A percentile compares a stretch with the other conserved stretches of the same genome.
Conservation (phyloP, 2,113 vertebrate species). For the Tetraodon nigroviridis region DNA sequence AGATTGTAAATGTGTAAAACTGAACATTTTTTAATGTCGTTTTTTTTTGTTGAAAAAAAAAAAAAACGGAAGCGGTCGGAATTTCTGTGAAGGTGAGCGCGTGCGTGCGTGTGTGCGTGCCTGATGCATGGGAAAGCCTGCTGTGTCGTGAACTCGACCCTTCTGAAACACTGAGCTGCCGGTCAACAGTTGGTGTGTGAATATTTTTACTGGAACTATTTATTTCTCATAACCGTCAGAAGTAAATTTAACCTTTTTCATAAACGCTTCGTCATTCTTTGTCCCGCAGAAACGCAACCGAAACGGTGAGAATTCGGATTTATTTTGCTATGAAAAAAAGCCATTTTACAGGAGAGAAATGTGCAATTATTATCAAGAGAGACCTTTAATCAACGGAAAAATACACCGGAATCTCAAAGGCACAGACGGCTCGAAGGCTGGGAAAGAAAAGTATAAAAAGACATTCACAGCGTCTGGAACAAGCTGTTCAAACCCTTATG, state of each 20-base stretch:
- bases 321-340: slow-evolving; percentile 70
- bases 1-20: slow-evolving; percentile 88
- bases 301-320: slow-evolving; percentile 72
- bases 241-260: slow-evolving; percentile 80
- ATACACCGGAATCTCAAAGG: slow-evolving; percentile 86
- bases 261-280: slow-evolving; percentile 52
- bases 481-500: slow-evolving; percentile 18
- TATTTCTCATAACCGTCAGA: slow-evolving; percentile 80
- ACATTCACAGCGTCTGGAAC: slow-evolving; percentile 79
- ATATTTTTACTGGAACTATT: slow-evolving; percentile 82
- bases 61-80: slow-evolving; percentile 81
- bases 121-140: slow-evolving; percentile 73
- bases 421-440: slow-evolving; percentile 87
- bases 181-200: slow-evolving; percentile 64
- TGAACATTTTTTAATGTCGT: slow-evolving; percentile 76
- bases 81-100: slow-evolving; percentile 37
- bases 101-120: slow-evolving; percentile 29
- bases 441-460: slow-evolving; percentile 63
- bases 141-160: slow-evolving; percentile 68
- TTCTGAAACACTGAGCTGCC: slow-evolving; percentile 70
- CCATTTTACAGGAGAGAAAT: slow-evolving; percentile 68
- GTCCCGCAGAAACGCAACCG: slow-evolving; percentile 56
- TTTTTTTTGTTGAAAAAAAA: slow-evolving; percentile 54
- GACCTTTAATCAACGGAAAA: slow-evolving; percentile 74
- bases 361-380: slow-evolving; percentile 74